Conservation (phyloP, 2,113 vertebrate species). For the Cebus imitator region DNA sequence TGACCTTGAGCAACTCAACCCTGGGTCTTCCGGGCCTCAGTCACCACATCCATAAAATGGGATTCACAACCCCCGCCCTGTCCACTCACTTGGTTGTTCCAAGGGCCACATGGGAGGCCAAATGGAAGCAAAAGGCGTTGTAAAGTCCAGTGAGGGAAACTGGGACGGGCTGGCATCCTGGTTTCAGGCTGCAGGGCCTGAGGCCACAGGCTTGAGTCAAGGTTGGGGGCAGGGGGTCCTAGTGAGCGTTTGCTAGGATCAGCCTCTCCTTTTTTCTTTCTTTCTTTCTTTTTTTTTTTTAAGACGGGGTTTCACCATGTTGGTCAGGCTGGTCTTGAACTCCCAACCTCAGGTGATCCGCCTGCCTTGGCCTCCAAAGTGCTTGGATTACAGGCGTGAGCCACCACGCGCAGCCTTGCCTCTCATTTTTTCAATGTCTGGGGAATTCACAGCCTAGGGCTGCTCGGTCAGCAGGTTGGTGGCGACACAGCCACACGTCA, state of each 20-base stretch:
- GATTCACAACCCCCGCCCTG: rapidly evolving
- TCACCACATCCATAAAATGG: background rate
- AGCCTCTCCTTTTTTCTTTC: background rate
- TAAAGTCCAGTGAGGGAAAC: background rate
- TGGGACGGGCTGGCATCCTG: rapidly evolving
- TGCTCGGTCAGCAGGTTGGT: rapidly evolving
- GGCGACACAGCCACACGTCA: rapidly evolving
- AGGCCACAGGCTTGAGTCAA: no score
- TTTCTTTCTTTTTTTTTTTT: no score
- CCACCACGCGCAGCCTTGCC: background rate
- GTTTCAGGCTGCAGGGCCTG: background rate
- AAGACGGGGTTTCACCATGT: no score
- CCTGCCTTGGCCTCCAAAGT: no score
- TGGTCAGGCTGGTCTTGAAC: no score
- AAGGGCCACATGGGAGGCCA: background rate
- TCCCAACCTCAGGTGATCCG: no score
- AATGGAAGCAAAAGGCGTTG: background rate
- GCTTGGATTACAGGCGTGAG: no score
- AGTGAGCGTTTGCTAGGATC: rapidly evolving
- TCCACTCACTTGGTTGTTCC: background rate
- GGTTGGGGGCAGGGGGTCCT: background rate
- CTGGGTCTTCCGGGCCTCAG: background rate
- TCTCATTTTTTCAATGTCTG: background rate
- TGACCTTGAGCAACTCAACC: background rate
- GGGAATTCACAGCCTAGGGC: background rate